Evolutionary conservation across 53 echinoderm and acorn worm species (phyloP), one percentile per base, ranked within the genome.

Genomic region (Apostichopus leukothele): DNA sequence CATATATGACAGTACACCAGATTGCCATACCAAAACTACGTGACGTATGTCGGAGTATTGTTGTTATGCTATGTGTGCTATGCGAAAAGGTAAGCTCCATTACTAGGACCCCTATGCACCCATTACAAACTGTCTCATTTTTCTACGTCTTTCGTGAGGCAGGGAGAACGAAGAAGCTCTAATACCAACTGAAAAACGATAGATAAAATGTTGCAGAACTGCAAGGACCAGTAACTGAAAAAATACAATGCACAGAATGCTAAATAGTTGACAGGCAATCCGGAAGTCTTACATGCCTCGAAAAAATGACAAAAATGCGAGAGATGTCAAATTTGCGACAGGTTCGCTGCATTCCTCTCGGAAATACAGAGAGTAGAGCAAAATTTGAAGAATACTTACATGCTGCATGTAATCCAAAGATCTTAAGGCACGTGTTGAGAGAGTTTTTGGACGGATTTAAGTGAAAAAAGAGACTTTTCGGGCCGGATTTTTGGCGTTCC

Each of bases 241-340:
- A 39, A 76, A 76, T 52, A 76, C 77, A 76, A 76, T 21, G 77
- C 50, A 52, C 50, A 51, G 77, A 76, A 76, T 52, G 77, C 52
- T 52, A 76, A 76, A 85, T 85, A 85, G 85, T 85, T 85, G 63
- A 85, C 63, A 85, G 94, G 91, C 90, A 90, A 91, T 95, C 98
- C 98, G 98, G 98, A 98, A 98, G 98, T 98, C 91, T 90, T 88
- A 88, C 88, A 89, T 96, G 94, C 90, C 84, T 92, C 96, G 94
- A 91, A 98, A 98, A 98, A 98, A 98, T 98, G 98, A 96, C 98
- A 98, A 98, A 96, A 96, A 98, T 98, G 95, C 90, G 90, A 98
- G 94, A 94, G 98, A 98, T 98, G 98, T 93, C 93, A 91, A 93
- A 92, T 93, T 96, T 93, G 94, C 86, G 77, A 90, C 91, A 90